phyloP scores from a whole-genome alignment of 1,140 invertebrate genomes.

The Calephelis virginiensis region DNA sequence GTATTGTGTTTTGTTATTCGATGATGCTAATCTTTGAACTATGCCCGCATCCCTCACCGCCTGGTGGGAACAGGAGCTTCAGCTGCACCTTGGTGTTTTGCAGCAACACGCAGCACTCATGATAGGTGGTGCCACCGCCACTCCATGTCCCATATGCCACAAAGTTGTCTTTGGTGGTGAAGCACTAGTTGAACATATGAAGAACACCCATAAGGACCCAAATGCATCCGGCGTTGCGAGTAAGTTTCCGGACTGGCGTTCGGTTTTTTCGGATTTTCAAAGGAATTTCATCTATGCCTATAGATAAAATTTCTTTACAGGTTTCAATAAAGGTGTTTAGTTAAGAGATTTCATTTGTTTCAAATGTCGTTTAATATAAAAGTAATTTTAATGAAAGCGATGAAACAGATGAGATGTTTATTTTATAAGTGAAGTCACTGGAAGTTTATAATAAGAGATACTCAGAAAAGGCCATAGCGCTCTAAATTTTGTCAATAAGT shows the following conservation, averaged over 20 bases:
- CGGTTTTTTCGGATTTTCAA: constrained; percentile 42
- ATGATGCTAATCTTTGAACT: constrained; percentile 68
- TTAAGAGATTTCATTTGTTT: constrained; percentile 52
- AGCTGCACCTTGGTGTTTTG: constrained; percentile 91
- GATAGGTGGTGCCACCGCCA: constrained; percentile 92
- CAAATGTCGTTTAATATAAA: constrained; percentile 27
- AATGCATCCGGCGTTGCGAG: constrained; percentile 92
- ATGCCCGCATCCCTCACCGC: constrained; percentile 65
- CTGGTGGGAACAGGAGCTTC: constrained; percentile 84
- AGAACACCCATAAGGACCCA: constrained; percentile 95
- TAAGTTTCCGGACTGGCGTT: constrained; percentile 82
- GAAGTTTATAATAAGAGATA: constrained; percentile 49
- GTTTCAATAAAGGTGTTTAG: constrained; percentile 39
- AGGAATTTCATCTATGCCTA: constrained; percentile 50
- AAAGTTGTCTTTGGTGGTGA: constrained; percentile 95
- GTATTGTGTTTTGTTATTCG: constrained; percentile 46
- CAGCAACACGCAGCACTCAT: constrained; percentile 95
- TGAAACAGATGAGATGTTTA: constrained; percentile 59
- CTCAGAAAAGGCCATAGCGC: background rate
- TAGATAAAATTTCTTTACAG: constrained; percentile 52
- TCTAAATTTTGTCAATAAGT: background rate
- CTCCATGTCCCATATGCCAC: constrained; percentile 94
- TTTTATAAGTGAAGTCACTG: constrained; percentile 59
- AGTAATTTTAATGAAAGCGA: constrained; percentile 24
- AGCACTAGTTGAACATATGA: constrained; percentile 96